Percentiles rank a stretch among this genome's conserved stretches.
phyloP scores from a whole-genome alignment of 2,888 invertebrate genomes.

The Branchinecta sandiegonensis region DNA sequence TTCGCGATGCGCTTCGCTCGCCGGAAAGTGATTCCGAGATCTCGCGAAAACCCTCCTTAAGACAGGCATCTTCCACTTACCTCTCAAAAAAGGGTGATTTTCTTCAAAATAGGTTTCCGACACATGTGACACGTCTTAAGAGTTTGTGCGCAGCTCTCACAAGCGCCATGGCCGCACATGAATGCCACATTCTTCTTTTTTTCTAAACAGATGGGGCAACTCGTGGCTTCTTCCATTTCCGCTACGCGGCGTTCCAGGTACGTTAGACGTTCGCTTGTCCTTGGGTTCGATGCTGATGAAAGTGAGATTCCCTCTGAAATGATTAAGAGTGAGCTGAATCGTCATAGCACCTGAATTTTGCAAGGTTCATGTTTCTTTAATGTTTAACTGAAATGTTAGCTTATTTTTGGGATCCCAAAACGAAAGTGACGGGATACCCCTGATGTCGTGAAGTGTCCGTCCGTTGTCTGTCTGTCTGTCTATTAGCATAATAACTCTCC shows the following conservation, averaged over 20 bases:
- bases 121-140: constrained; percentile 75
- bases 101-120: constrained; percentile 56
- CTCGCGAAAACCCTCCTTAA: no score
- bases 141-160: constrained; percentile 63
- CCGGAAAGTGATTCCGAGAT: no score
- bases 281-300: constrained; percentile 39
- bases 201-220: constrained; percentile 79
- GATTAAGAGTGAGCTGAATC: no score
- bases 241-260: constrained; percentile 62
- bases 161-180: constrained; percentile 74
- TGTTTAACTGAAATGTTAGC: no score
- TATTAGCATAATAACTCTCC: no score
- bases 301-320: constrained; percentile 36
- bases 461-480: no score
- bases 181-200: constrained; percentile 63
- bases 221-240: constrained; percentile 70
- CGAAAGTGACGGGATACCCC: no score
- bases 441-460: no score
- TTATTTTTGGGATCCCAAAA: no score
- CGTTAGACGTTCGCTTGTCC: constrained; percentile 49
- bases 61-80: not conserved
- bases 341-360: no score
- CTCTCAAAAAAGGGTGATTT: constrained; percentile 46
- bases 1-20: no score
- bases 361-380: no score